phyloP scores from a whole-genome alignment of 2,888 invertebrate genomes.

The Teleiodes luculella region DNA sequence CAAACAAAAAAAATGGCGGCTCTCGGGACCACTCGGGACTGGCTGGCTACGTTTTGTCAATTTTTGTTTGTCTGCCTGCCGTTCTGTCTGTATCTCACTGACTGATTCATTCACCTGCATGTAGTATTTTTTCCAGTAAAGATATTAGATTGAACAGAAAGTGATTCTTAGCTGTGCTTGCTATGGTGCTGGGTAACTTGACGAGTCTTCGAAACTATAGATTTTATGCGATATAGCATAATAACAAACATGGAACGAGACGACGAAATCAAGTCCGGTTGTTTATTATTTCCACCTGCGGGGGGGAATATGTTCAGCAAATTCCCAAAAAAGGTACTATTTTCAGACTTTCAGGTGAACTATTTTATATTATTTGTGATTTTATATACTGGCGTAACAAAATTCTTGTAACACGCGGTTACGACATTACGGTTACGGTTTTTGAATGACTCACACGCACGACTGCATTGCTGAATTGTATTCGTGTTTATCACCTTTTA shows the following conservation, averaged over 20 bases:
- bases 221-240: background rate
- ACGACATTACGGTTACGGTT: conserved; percentile 18
- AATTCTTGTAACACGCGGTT: conserved; percentile 10
- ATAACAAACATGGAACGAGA: conserved; percentile 82
- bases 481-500: conserved; percentile 16
- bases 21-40: no score
- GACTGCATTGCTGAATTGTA: conserved; percentile 7
- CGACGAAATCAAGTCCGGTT: conserved; percentile 86
- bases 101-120: no score
- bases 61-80: no score
- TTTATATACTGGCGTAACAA: background rate
- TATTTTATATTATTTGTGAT: background rate
- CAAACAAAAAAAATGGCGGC: no score
- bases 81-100: no score
- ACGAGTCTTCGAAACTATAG: conserved; percentile 21
- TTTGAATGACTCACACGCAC: conserved; percentile 16
- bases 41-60: no score
- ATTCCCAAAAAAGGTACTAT: conserved; percentile 84
- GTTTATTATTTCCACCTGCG: conserved; percentile 86
- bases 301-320: conserved; percentile 82
- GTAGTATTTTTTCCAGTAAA: background rate
- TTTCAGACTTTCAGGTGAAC: background rate
- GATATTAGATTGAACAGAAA: background rate
- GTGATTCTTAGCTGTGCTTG: conserved; percentile 4
- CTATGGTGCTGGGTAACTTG: conserved; percentile 37